Base-by-base conservation (phyloP, 2,888 invertebrate genomes). In the Euspilapteryx auroguttella region DNA sequence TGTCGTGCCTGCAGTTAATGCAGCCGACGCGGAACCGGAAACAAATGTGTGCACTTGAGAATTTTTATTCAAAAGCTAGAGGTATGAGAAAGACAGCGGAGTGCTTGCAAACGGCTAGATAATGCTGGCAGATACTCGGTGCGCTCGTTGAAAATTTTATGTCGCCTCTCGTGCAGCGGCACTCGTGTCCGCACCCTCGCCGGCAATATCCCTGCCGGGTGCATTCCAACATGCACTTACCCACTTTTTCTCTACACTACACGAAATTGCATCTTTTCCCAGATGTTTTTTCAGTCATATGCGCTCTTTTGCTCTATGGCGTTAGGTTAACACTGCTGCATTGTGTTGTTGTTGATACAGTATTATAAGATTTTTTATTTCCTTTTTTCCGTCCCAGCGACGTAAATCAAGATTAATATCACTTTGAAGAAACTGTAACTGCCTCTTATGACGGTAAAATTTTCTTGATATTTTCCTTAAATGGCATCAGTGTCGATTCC, bases 121-220 rank as follows among this genome's bases (percentile, higher is more conserved):
- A 66, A 69, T 68, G 58, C 64, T 51, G 55, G 56, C 61, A 57
- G 63, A 64, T 63, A 58, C 63, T 61, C 59, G 47, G 50, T 52
- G 51, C 51, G 55, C 55, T 65, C 63, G 61, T 64, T 69, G 69
- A 66, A 66, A 66, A 63, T 69, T 68, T 71, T 61, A 69, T 69
- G 63, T 65, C 68, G 55, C 61, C 49, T 59, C n/a, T n/a, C 59
- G 51, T 57, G 49, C 53, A 58, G 62, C 64, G 56, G 52, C 47
- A 40, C 45, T 39, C 40, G 37, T 37, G 32, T 37, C 37, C 34
- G 29, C 28, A 29, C 40, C 40, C 43, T 44, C 44, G n/a, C 47
- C 49, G 12, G 14, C 14, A 11, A 14, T 25, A 10, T 14, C 15
- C 11, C 25, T n/a, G 17, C 14, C 9, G 17, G 11, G 11, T 25